Evolutionary conservation across 2,888 invertebrate species (phyloP), one percentile per base, ranked within the genome.

Genomic region (Pandemis corylana): DNA sequence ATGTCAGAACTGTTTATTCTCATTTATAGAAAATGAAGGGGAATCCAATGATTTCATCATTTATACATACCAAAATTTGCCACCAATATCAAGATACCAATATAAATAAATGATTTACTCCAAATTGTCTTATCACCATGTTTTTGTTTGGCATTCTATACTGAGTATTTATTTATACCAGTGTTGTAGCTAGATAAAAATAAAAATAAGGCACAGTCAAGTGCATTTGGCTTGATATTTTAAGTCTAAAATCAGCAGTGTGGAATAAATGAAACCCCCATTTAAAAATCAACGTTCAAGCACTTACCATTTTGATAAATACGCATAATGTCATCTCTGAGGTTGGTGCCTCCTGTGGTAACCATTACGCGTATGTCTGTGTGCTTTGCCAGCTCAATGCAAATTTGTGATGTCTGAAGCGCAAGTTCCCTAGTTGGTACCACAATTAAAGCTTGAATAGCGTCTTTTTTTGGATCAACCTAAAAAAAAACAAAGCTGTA

Each of bases 391-490:
- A 99, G 95, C 94, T 99, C 99, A 91, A 99, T 99, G 95, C 99
- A 99, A 90, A 99, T 99, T 95, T 99, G 99, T 95, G 99, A 99
- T 88, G 99, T 99, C 94, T 99, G 99, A 85, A 99, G 96, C 78
- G 99, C 99, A 92, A 99, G 95, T 95, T 99, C 99, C 95, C 99
- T 96, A 77, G 99, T 99, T 79, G 99, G 99, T 88, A 99, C 99
- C 91, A 99, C 98, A 85, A 99, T 97, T 95, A 99, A 95, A 85
- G 99, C 99, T 96, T 99, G 99, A 90, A 99, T 99, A 91, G 96
- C 96, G 95, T 99, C 98, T 95, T 97, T 97, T 87, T 96, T 96
- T 76, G 97, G 96, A 93, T 98, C 97, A 85, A 98, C 97, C 94
- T 94, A 81, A 42, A 81, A 83, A 72, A 74, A 72, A 15, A 61